Evolutionary conservation across 92 coral and sea anemone species (phyloP).

Genomic region (Muricea muricata): DNA sequence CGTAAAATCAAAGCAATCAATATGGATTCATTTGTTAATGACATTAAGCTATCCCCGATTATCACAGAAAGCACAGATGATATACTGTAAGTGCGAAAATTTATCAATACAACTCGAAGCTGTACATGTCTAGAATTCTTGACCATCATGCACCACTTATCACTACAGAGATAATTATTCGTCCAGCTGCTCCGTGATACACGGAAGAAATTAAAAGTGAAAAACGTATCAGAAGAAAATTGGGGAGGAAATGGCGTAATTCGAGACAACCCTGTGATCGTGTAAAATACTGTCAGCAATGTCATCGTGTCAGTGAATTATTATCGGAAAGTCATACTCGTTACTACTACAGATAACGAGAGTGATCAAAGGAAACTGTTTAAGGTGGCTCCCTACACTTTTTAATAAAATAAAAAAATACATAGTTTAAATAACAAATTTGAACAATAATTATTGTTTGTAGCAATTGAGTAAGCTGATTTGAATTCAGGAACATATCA

Average conservation of each 20-base stretch:
- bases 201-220: conserved; percentile 34
- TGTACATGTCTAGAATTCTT: conserved; percentile 7
- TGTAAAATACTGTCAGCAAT: conserved; percentile 30
- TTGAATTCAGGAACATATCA: too few species aligned
- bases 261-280: conserved; percentile 22
- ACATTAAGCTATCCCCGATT: conserved; percentile 7
- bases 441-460: too few species aligned
- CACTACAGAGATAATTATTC: conserved; percentile 4
- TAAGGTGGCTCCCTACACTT: too few species aligned
- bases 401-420: too few species aligned
- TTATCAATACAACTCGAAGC: not conserved
- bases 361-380: conserved; percentile 35
- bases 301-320: not conserved
- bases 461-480: too few species aligned
- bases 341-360: conserved; percentile 32
- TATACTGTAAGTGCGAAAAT: not conserved
- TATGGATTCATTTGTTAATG: not conserved
- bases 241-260: conserved; percentile 44
- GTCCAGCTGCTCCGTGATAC: conserved; percentile 47
- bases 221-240: conserved; percentile 32
- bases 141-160: conserved; percentile 38
- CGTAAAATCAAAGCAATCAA: conserved; percentile 7
- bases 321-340: conserved; percentile 1
- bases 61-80: conserved; percentile 12
- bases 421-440: too few species aligned